phyloP scores from a whole-genome alignment of 2,888 invertebrate genomes.

The Clistopyga incitator region DNA sequence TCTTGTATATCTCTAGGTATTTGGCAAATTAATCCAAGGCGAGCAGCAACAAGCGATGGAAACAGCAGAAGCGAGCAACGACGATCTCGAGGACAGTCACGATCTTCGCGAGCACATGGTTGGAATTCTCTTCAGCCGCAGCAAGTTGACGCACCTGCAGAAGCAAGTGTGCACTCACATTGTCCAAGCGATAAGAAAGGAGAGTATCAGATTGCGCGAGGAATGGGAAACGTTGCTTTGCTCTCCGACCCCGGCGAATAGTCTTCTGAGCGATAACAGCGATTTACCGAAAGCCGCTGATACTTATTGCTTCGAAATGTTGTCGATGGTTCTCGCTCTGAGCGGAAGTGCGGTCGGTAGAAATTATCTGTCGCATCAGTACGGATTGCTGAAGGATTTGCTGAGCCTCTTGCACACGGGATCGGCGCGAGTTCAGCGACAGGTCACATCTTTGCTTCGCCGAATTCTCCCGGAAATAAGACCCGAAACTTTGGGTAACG shows the following conservation, averaged over 20 bases:
- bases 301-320: slow-evolving; percentile 99
- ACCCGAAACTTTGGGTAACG: slow-evolving; percentile 92
- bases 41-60: slow-evolving; percentile 85
- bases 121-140: slow-evolving; percentile 96
- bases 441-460: slow-evolving; percentile 94
- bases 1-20: slow-evolving; percentile 87
- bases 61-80: slow-evolving; percentile 79
- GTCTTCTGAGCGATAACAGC: slow-evolving; percentile 83
- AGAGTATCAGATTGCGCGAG: slow-evolving; percentile 93
- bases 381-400: slow-evolving; percentile 93
- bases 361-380: slow-evolving; percentile 95
- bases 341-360: slow-evolving; percentile 97
- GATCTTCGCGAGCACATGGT: slow-evolving; percentile 98
- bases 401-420: slow-evolving; percentile 96
- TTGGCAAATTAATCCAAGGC: slow-evolving; percentile 94
- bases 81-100: slow-evolving; percentile 85
- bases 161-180: slow-evolving; percentile 95
- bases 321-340: slow-evolving; percentile 96
- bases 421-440: slow-evolving; percentile 97
- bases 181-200: slow-evolving; percentile 95
- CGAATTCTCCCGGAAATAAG: slow-evolving; percentile 96
- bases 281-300: slow-evolving; percentile 87
- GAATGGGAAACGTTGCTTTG: slow-evolving; percentile 94
- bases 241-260: slow-evolving; percentile 83
- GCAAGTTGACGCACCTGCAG: slow-evolving; percentile 96